Percentiles rank a stretch among this genome's conserved stretches.
Conservation (phyloP, 2,113 vertebrate species). For the Morone chrysops region DNA sequence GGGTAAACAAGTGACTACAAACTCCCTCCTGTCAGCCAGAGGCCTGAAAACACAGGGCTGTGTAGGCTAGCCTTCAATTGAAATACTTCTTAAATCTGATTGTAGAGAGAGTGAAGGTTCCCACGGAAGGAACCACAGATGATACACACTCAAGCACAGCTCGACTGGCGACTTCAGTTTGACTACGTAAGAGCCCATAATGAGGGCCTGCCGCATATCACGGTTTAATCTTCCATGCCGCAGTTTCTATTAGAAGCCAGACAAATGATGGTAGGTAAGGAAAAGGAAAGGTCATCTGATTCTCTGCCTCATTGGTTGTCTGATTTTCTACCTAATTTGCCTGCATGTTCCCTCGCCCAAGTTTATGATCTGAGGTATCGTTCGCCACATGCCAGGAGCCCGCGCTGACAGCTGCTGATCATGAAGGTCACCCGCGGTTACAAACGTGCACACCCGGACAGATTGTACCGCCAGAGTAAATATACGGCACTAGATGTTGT, state of each 20-base stretch:
- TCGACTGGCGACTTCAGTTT: conserved; percentile 22
- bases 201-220: conserved; percentile 47
- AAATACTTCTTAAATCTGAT: conserved; percentile 56
- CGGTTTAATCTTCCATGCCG: conserved; percentile 68
- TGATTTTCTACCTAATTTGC: conserved; percentile 53
- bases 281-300: conserved; percentile 63
- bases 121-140: conserved; percentile 8
- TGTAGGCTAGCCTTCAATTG: conserved; percentile 38
- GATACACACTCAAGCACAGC: conserved; percentile 19
- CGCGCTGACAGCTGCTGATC: conserved; percentile 46
- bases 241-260: conserved; percentile 64
- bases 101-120: conserved; percentile 13
- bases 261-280: conserved; percentile 49
- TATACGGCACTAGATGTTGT: not conserved
- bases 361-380: conserved; percentile 56
- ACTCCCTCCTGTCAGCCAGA: conserved; percentile 15
- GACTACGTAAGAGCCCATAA: conserved; percentile 27
- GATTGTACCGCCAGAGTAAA: not conserved
- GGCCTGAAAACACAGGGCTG: not conserved
- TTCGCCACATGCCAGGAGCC: conserved; percentile 55
- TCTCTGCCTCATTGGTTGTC: conserved; percentile 61
- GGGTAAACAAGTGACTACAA: conserved; percentile 36
- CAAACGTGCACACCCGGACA: not conserved
- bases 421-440: conserved; percentile 61
- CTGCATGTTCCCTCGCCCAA: conserved; percentile 28